Base-by-base conservation (phyloP, 2,888 invertebrate genomes). In the Philopedon plagiatum region DNA sequence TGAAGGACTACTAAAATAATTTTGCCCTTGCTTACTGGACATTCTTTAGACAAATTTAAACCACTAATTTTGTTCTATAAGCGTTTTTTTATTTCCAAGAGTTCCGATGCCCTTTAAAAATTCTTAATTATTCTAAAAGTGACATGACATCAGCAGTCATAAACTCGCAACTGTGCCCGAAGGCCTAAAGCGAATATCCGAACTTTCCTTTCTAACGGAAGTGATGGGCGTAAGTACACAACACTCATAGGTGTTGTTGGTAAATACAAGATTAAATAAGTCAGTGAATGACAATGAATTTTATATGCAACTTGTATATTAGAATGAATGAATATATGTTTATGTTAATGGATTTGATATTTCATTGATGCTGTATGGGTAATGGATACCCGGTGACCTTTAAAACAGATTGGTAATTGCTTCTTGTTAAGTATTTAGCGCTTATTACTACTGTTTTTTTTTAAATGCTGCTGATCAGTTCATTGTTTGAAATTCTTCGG, bases 121-220 rank as follows among this genome's bases (percentile, higher is more conserved):
- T n/a, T n/a, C n/a, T n/a, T n/a, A n/a, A n/a, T n/a, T n/a, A n/a
- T n/a, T n/a, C n/a, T n/a, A n/a, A 34, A 34, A 9, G 32, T 37
- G 37, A n/a, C n/a, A 37, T 8, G 4, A n/a, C 37, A 37, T 39
- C 46, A 46, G 11, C 19, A 4, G 11, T 54, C 51, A 54, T 18
- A 29, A 26, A 29, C 29, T 15, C 5, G 51, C 51, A 29, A 29
- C 29, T 9, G 18, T 54, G 29, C 29, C 51, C 9, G 29, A 13
- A 15, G 29, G 2, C 51, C 9, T 13, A 13, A 15, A 18, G 2
- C 26, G 2, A 39, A 65, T 15, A 29, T 57, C 51, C 23, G 56
- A 46, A 61, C 19, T 63, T 62, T 70, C 70, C 65, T 65, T 71
- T 72, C 71, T 67, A 72, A 62, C 71, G 71, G 71, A 72, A 72